Percentiles rank a stretch among this genome's conserved stretches.
Conservation (phyloP, 2,888 invertebrate genomes). For the Serripes groenlandicus region DNA sequence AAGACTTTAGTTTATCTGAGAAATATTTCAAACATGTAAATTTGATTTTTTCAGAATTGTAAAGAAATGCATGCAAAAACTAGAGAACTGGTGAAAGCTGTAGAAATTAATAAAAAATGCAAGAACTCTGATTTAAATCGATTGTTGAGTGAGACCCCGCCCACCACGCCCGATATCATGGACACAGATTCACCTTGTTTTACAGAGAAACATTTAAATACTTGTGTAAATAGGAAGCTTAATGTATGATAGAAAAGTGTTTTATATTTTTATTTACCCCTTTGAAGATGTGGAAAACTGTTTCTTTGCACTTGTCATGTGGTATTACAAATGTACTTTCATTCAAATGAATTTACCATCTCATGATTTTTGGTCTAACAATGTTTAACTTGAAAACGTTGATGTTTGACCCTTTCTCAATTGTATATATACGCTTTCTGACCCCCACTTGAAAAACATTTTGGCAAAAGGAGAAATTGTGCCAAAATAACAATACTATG, state of each 20-base stretch:
- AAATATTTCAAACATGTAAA: no score
- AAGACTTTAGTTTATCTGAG: no score
- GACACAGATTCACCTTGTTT: background rate
- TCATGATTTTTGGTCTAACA: no score
- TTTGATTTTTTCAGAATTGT: constrained; percentile 56
- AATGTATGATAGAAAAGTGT: constrained; percentile 13
- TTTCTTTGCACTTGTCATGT: no score
- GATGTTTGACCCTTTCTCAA: no score
- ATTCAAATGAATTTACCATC: no score
- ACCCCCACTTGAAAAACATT: no score
- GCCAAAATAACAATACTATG: no score
- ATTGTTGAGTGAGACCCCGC: constrained; percentile 33
- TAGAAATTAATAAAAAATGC: constrained; percentile 28
- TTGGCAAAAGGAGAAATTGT: no score
- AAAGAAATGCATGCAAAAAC: constrained; percentile 29
- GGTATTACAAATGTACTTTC: no score
- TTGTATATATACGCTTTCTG: no score
- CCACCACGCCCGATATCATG: background rate
- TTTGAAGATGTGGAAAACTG: background rate
- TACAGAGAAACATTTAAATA: background rate
- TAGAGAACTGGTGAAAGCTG: constrained; percentile 38
- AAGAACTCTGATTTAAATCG: constrained; percentile 26
- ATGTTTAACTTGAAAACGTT: no score
- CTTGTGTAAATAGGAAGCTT: constrained; percentile 9
- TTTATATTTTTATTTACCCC: background rate